Conservation (phyloP, 2,113 vertebrate species). For the Eudyptes chrysolophus region DNA sequence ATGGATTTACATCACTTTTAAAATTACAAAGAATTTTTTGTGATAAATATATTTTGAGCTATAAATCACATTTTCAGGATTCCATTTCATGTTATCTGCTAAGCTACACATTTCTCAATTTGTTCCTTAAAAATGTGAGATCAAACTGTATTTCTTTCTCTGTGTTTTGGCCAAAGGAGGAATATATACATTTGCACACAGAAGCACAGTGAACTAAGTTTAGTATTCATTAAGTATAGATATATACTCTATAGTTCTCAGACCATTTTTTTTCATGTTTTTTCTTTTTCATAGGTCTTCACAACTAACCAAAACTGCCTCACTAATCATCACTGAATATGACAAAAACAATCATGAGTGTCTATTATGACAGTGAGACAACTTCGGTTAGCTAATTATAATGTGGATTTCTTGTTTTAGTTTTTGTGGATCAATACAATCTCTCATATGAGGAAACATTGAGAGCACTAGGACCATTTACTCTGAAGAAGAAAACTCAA, state of each 20-base stretch:
- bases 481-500: background rate
- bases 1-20: background rate
- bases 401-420: background rate
- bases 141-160: background rate
- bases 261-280: background rate
- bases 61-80: background rate
- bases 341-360: background rate
- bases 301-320: background rate
- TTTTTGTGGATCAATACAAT: background rate
- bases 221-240: background rate
- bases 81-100: background rate
- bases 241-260: background rate
- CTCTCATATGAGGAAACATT: background rate
- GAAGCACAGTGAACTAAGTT: background rate
- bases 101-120: background rate
- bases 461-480: background rate
- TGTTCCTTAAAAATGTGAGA: background rate
- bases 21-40: background rate
- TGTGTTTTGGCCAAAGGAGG: background rate
- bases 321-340: background rate
- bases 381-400: background rate
- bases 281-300: background rate
- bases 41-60: background rate
- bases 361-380: background rate
- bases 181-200: background rate